Percentiles rank a stretch among this genome's conserved stretches.
Evolutionary conservation across 1,140 invertebrate genomes (phyloP).

Genomic region (Drosophila seguyi): DNA sequence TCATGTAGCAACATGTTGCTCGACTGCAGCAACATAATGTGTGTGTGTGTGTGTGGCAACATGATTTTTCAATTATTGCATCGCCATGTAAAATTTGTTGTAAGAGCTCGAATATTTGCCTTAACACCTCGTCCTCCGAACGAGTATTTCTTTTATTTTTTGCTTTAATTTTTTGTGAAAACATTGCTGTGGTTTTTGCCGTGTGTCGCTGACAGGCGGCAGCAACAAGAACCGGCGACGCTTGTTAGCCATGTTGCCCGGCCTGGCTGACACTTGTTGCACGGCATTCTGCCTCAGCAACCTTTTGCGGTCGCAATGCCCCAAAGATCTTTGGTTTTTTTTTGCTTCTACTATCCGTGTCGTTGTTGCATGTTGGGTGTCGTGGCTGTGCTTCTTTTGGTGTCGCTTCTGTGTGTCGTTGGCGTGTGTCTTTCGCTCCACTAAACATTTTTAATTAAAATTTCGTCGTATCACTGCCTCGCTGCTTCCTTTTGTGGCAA

Average conservation of each 20-base stretch:
- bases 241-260: conserved; percentile 71
- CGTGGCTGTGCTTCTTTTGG: conserved; percentile 16
- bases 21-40: conserved; percentile 43
- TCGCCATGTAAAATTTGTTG: conserved; percentile 70
- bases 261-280: conserved; percentile 67
- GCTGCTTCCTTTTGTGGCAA: conserved; percentile 67
- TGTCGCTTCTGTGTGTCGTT: conserved; percentile 44
- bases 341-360: background rate
- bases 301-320: conserved; percentile 59
- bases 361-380: conserved; percentile 3
- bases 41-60: conserved; percentile 56
- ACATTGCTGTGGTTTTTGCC: conserved; percentile 34
- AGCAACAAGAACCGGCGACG: conserved; percentile 51
- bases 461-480: conserved; percentile 64
- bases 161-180: background rate
- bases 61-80: conserved; percentile 77
- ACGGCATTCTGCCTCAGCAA: conserved; percentile 72
- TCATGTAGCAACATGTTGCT: conserved; percentile 65
- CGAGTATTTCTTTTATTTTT: background rate
- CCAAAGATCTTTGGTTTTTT: conserved; percentile 30
- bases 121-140: conserved; percentile 57
- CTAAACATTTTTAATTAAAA: conserved; percentile 77
- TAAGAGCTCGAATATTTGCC: conserved; percentile 69
- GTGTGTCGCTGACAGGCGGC: conserved; percentile 56
- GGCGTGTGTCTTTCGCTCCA: conserved; percentile 72